Evolutionary conservation across 2,113 vertebrate species (phyloP).

Genomic region (Tamias sibiricus): DNA sequence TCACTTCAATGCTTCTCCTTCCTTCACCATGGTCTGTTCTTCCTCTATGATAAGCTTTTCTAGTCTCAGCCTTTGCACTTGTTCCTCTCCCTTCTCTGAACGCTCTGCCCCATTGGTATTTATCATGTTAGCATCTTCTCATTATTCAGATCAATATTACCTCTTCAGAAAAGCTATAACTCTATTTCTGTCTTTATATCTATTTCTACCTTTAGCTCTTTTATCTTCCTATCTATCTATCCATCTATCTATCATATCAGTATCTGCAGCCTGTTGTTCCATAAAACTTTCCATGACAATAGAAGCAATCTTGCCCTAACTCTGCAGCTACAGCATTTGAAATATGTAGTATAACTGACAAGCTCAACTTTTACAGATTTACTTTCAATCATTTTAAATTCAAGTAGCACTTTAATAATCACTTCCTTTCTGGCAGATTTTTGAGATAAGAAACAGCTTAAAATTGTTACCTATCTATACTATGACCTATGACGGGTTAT

Average conservation of each 20-base stretch:
- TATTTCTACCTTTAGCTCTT: not conserved
- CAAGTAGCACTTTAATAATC: not conserved
- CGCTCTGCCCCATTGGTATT: not conserved
- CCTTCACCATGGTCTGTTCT: not conserved
- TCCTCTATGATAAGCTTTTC: too few relatives aligned
- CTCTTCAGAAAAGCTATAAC: not conserved
- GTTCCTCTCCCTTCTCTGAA: too few relatives aligned
- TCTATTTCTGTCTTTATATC: not conserved
- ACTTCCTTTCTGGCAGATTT: not conserved
- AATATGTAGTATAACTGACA: not conserved
- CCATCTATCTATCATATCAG: not conserved
- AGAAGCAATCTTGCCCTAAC: not conserved
- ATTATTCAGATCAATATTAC: not conserved
- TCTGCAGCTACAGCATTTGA: not conserved
- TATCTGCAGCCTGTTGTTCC: not conserved
- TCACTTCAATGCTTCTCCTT: accelerated
- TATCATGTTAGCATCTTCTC: not conserved
- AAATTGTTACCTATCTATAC: not conserved
- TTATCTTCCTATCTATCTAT: not conserved
- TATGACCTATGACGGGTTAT: not conserved
- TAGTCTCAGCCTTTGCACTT: not conserved
- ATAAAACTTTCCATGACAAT: not conserved
- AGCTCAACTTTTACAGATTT: not conserved
- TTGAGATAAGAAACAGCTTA: constrained; percentile 25
- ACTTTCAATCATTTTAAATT: not conserved